Evolutionary conservation across 64 coral and sea anemone genomes (phyloP).

Genomic region (Pocillopora verrucosa): DNA sequence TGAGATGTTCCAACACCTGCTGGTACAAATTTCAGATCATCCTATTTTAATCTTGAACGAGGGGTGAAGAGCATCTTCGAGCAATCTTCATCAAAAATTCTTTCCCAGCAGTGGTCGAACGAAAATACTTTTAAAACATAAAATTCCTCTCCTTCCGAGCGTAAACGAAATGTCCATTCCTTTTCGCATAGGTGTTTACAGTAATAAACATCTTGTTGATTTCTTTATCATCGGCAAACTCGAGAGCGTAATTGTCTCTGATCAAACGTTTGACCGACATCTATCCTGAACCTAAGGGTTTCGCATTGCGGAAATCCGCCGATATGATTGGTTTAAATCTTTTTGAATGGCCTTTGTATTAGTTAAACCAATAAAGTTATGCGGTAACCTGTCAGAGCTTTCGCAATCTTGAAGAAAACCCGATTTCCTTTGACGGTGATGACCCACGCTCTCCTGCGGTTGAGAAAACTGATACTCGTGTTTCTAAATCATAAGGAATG

Average conservation of each 20-base stretch:
- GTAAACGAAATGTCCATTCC: neutral
- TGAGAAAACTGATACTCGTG: constrained; percentile 23
- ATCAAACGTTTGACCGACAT: neutral
- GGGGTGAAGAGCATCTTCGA: neutral
- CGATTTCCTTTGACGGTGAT: constrained; percentile 6
- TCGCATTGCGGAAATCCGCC: constrained; percentile 38
- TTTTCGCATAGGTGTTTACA: neutral
- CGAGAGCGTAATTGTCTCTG: constrained; percentile 9
- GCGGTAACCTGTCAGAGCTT: constrained; percentile 14
- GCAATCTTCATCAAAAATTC: neutral
- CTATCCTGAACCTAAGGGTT: neutral
- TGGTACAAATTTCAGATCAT: neutral
- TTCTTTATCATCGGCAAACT: constrained; percentile 4
- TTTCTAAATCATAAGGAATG: constrained; percentile 31
- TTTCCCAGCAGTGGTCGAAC: neutral
- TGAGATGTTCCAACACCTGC: neutral
- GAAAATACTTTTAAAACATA: neutral
- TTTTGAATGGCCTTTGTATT: constrained; percentile 36
- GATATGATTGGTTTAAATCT: constrained; percentile 7
- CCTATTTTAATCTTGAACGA: neutral
- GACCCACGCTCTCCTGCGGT: constrained; percentile 36
- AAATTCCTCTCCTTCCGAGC: constrained; percentile 26
- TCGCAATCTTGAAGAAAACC: constrained; percentile 11
- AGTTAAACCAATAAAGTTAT: constrained; percentile 29
- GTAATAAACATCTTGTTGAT: constrained; percentile 16